phyloP scores from a whole-genome alignment of 92 coral and sea anemone genomes.

The Porites lobata region DNA sequence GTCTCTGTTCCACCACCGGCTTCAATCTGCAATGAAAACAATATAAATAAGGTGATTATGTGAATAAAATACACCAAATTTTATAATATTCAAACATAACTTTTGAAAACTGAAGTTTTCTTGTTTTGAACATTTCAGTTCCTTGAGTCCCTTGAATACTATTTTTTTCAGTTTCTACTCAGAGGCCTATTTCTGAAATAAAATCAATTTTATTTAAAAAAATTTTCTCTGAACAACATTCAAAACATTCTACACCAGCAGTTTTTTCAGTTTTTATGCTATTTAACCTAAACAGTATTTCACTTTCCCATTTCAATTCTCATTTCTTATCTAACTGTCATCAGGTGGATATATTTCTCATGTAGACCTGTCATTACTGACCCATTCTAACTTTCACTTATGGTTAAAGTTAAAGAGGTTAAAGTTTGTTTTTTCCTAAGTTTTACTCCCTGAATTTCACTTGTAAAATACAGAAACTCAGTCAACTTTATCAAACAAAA shows the following conservation, averaged over 20 bases:
- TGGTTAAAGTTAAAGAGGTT: too few species aligned
- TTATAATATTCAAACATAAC: not conserved
- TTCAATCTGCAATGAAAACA: slow-evolving; percentile 74
- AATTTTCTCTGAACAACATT: too few species aligned
- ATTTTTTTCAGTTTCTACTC: not conserved
- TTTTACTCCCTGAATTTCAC: too few species aligned
- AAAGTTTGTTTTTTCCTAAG: too few species aligned
- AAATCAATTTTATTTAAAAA: too few species aligned
- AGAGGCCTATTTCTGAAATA: not conserved
- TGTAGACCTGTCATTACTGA: too few species aligned
- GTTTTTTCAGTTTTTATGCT: not conserved
- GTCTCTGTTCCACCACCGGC: slow-evolving; percentile 98
- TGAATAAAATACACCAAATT: too few species aligned
- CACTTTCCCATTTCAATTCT: not conserved
- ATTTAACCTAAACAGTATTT: not conserved
- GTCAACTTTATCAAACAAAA: too few species aligned
- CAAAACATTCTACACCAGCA: too few species aligned
- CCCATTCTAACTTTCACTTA: too few species aligned
- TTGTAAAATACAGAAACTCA: too few species aligned
- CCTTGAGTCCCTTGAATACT: not conserved
- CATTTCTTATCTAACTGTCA: not conserved
- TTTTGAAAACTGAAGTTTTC: not conserved
- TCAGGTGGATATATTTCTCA: too few species aligned
- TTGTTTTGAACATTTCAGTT: not conserved
- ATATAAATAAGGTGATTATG: not conserved